Evolutionary conservation across 2,888 invertebrate genomes (phyloP), one percentile per base, ranked within the genome.

Genomic region (Ypsolopha sequella): DNA sequence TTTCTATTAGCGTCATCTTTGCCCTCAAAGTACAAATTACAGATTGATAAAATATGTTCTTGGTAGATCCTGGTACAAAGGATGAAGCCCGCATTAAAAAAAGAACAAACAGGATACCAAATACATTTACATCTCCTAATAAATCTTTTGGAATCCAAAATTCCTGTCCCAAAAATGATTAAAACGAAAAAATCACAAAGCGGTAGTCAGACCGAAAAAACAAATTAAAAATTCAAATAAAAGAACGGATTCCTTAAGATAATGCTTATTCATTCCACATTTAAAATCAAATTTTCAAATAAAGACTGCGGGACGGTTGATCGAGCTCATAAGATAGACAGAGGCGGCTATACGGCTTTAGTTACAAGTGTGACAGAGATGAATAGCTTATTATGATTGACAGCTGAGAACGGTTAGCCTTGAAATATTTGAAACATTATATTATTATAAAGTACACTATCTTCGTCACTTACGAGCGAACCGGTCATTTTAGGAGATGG

Each of bases 351-450:
- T 65, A 75, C 59, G 61, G 59, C 55, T 59, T 62, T 64, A 66
- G 66, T 64, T 64, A 68, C 71, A 67, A 61, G 73, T 65, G 64
- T 62, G 77, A 84, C 63, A 69, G 76, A 77, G 85, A 81, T 66
- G 65, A 76, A 75, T 76, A 80, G 76, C 79, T 80, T 84, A 84
- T 84, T 84, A 86, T 86, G 86, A 86, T 86, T 86, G 86, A 86
- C 86, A 86, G 86, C 82, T 86, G 80, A 85, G 85, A 85, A 84
- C 85, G 85, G 84, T 84, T 84, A 82, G 80, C 86, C 86, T 86
- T 86, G 86, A 85, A 86, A 86, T 86, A 86, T 85, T 86, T 85
- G 85, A 85, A 86, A 85, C 86, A 85, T 86, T 85, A 85, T 85
- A 86, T 81, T 84, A 82, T 80, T 85, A 84, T 81, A 81, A 84